Conservation (phyloP, 2,797 vertebrate species). For the Astyanax mexicanus region DNA sequence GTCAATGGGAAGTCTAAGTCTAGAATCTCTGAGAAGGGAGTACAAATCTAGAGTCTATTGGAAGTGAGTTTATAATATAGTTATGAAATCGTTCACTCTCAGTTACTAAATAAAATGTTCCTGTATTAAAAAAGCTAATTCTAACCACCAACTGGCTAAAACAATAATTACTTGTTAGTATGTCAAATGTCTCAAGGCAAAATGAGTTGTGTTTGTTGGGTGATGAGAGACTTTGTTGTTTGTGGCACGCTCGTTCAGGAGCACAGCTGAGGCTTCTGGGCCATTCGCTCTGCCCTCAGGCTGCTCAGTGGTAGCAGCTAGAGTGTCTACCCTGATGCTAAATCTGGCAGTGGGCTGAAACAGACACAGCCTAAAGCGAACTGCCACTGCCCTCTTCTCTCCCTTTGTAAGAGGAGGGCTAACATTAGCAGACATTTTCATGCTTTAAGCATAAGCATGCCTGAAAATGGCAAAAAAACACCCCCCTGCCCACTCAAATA, state of each 20-base stretch:
- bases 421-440: constrained; percentile 44
- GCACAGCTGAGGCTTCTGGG: constrained; percentile 36
- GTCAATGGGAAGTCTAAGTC: too few relatives aligned
- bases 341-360: constrained; percentile 43
- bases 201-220: constrained; percentile 4
- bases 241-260: constrained; percentile 19
- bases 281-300: constrained; percentile 38
- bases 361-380: constrained; percentile 23
- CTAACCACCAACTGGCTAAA: constrained; percentile 10
- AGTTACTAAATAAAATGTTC: not conserved
- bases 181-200: not conserved
- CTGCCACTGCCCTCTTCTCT: constrained; percentile 2
- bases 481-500: too few relatives aligned
- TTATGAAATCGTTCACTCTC: not conserved
- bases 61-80: not conserved
- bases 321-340: constrained; percentile 46
- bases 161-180: constrained; percentile 17
- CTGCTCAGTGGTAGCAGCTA: constrained; percentile 30
- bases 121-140: too few relatives aligned
- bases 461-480: not conserved
- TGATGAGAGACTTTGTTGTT: constrained; percentile 17
- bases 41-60: too few relatives aligned
- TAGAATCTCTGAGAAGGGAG: not conserved
- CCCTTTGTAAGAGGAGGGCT: constrained; percentile 10
- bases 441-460: not conserved